Conservation (phyloP, 2,113 vertebrate genomes). For the Brienomyrus longianalis region DNA sequence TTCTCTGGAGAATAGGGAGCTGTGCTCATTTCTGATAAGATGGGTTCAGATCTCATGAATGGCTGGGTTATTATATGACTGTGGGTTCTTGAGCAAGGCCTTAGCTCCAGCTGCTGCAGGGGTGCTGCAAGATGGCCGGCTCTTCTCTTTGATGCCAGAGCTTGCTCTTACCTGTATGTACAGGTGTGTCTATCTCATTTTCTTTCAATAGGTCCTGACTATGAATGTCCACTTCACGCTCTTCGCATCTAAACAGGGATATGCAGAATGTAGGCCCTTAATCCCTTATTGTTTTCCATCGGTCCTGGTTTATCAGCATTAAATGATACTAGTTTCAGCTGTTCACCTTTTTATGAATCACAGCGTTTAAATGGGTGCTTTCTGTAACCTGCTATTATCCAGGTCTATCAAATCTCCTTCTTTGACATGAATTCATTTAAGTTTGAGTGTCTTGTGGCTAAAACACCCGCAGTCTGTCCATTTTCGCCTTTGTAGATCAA, state of each 20-base stretch:
- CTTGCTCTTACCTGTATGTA: neutral
- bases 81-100: neutral
- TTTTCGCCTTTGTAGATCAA: neutral
- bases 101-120: neutral
- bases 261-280: neutral
- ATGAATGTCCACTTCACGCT: neutral
- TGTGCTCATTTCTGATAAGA: neutral
- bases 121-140: neutral
- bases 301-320: neutral
- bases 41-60: neutral
- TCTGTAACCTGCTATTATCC: neutral
- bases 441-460: neutral
- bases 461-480: neutral
- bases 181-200: neutral
- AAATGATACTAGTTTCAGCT: neutral
- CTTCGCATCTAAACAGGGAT: neutral
- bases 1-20: neutral
- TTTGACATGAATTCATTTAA: neutral
- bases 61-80: neutral
- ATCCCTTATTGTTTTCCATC: neutral
- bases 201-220: neutral
- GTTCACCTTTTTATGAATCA: neutral
- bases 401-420: neutral
- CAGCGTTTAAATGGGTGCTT: neutral
- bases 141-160: neutral